phyloP scores from a whole-genome alignment of 2,113 vertebrate species.

The Turnix velox region DNA sequence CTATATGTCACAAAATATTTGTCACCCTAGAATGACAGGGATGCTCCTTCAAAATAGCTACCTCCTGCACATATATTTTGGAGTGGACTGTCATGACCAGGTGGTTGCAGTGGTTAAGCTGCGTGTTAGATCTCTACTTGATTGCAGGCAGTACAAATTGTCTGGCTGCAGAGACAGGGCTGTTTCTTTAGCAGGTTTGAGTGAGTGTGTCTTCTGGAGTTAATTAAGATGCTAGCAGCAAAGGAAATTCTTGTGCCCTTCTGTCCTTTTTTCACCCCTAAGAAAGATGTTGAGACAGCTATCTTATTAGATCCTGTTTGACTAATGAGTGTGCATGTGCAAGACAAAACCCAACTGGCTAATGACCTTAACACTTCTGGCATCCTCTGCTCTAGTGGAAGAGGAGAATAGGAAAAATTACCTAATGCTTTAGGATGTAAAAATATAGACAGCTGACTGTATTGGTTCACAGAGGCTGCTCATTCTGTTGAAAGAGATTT shows the following conservation, averaged over 20 bases:
- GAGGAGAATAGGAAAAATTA: neutral
- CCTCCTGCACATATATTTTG: neutral
- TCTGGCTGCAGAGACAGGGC: neutral
- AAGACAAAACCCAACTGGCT: neutral
- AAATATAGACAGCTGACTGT: neutral
- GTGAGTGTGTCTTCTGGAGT: neutral
- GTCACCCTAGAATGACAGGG: neutral
- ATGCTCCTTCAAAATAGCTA: neutral
- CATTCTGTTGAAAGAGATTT: neutral
- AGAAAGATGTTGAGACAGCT: neutral
- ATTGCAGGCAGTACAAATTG: neutral
- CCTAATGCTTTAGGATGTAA: neutral
- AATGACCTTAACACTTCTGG: slow-evolving; percentile 8
- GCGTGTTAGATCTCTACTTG: neutral
- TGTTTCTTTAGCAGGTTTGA: neutral
- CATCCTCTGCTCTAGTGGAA: neutral
- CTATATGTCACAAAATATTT: neutral
- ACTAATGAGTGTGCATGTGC: neutral
- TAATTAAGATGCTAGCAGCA: neutral
- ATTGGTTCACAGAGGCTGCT: neutral
- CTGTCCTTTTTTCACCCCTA: neutral
- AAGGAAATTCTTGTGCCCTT: neutral
- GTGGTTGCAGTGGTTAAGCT: neutral
- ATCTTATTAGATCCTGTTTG: slow-evolving; percentile 16
- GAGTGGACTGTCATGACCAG: neutral